Evolutionary conservation across 2,797 vertebrate genomes (phyloP).

Genomic region (Hoplostethus atlanticus): DNA sequence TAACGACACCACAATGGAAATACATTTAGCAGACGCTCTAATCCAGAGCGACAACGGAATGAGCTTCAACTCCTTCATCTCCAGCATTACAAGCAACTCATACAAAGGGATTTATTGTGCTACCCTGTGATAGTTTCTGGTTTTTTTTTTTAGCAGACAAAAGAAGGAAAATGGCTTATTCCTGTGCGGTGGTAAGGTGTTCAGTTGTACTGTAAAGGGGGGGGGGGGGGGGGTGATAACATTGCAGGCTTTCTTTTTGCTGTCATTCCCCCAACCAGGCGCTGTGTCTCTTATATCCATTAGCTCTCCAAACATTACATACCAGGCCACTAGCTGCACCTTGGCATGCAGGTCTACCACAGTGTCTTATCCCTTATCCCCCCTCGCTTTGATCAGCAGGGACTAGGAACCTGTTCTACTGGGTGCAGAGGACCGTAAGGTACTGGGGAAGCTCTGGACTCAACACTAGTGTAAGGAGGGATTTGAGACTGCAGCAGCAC

Average conservation of each 20-base stretch:
- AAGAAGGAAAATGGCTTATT: not conserved
- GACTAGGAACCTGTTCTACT: too few relatives aligned
- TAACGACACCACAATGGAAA: too few relatives aligned
- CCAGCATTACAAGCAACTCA: too few relatives aligned
- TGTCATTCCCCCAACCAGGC: constrained; percentile 19
- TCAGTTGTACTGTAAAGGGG: not conserved
- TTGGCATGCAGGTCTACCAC: constrained; percentile 38
- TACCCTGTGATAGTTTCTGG: too few relatives aligned
- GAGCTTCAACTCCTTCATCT: too few relatives aligned
- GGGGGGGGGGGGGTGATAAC: constrained; percentile 22
- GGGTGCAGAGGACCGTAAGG: not conserved
- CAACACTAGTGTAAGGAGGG: too few relatives aligned
- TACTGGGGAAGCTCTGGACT: constrained; percentile 6
- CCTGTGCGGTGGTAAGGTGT: not conserved
- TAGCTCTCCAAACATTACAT: constrained; percentile 41
- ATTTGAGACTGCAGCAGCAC: too few relatives aligned
- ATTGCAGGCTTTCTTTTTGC: constrained; percentile 28
- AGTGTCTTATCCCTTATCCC: constrained; percentile 47
- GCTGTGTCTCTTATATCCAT: constrained; percentile 23
- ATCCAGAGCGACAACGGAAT: not conserved
- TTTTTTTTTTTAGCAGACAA: too few relatives aligned
- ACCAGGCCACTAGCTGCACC: constrained; percentile 30
- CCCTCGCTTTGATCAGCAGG: constrained; percentile 46
- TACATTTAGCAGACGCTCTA: not conserved
- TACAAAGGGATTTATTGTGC: too few relatives aligned